phyloP scores from a whole-genome alignment of 2,888 invertebrate species.

The Erpobdella octoculata region DNA sequence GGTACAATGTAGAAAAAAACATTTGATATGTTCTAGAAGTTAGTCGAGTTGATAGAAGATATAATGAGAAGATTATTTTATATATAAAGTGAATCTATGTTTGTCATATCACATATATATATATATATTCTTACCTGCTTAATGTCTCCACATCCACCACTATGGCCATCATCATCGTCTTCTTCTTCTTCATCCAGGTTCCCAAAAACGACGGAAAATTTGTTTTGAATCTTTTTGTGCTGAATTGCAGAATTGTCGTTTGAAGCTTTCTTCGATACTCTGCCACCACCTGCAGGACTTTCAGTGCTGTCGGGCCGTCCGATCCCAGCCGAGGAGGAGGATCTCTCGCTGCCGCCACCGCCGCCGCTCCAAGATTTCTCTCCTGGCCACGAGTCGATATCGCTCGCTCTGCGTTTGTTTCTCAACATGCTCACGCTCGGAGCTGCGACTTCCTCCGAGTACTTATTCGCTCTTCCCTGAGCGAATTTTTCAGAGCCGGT shows the following conservation, averaged over 20 bases:
- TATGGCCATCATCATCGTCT: conserved; percentile 1
- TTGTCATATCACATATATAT: too few species aligned
- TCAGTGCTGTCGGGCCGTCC: not conserved
- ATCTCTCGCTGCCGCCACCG: not conserved
- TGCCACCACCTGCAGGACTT: not conserved
- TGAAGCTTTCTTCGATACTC: too few species aligned
- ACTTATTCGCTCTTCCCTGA: too few species aligned
- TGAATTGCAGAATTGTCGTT: too few species aligned
- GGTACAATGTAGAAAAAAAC: too few species aligned
- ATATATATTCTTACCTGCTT: not conserved
- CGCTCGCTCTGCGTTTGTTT: not conserved
- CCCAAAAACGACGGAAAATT: not conserved
- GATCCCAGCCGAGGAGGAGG: too few species aligned
- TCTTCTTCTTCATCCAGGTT: not conserved
- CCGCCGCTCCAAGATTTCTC: not conserved
- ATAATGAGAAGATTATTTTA: too few species aligned
- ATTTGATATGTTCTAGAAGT: too few species aligned
- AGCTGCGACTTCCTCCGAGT: not conserved
- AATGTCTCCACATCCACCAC: not conserved
- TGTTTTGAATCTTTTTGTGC: not conserved
- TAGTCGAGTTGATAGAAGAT: too few species aligned
- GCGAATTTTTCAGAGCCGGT: too few species aligned
- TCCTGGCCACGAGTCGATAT: not conserved
- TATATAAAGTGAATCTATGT: too few species aligned
- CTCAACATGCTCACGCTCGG: not conserved